These are phyloP conservation scores for Channa striata DNA, from an alignment of 2,797 vertebrate genomes.

Conservation along the genomic window DNA sequence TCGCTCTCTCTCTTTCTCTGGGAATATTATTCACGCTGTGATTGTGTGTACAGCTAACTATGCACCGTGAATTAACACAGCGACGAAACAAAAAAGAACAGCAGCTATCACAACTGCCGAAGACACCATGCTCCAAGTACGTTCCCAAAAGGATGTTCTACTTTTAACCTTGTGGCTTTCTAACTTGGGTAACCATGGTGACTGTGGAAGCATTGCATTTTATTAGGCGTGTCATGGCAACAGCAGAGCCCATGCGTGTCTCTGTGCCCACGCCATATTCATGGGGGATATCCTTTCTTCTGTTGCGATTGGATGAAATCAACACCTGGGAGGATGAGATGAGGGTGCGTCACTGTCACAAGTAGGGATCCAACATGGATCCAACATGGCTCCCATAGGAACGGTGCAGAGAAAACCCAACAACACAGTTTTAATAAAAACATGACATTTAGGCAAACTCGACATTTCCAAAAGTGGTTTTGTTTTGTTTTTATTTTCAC, in stretches of 20 bases:
- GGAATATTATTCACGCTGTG: slow-evolving; percentile 10
- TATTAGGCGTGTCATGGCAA: slow-evolving; percentile 47
- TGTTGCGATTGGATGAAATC: neutral
- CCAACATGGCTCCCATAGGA: neutral
- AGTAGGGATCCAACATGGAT: neutral
- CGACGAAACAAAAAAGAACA: neutral
- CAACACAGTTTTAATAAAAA: too few species aligned
- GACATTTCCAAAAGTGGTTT: too few species aligned
- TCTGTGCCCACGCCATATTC: slow-evolving; percentile 14
- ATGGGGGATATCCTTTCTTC: slow-evolving; percentile 14
- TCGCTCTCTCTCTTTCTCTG: neutral
- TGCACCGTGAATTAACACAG: neutral
- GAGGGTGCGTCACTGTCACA: neutral
- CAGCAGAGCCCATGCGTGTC: slow-evolving; percentile 37
- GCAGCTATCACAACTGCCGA: neutral
- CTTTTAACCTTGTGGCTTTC: slow-evolving; percentile 44
- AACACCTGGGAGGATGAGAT: neutral
- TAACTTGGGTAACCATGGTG: slow-evolving; percentile 37
- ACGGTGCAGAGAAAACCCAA: too few species aligned
- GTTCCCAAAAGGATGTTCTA: slow-evolving; percentile 47
- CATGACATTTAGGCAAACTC: too few species aligned
- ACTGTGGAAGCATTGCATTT: slow-evolving; percentile 42
- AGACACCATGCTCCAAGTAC: neutral
- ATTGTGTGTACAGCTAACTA: slow-evolving; percentile 2
- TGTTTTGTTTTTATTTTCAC: too few species aligned